These are phyloP conservation scores for Camponotus vicinus DNA, from an alignment of 1,140 invertebrate genomes.

Conservation along the genomic window DNA sequence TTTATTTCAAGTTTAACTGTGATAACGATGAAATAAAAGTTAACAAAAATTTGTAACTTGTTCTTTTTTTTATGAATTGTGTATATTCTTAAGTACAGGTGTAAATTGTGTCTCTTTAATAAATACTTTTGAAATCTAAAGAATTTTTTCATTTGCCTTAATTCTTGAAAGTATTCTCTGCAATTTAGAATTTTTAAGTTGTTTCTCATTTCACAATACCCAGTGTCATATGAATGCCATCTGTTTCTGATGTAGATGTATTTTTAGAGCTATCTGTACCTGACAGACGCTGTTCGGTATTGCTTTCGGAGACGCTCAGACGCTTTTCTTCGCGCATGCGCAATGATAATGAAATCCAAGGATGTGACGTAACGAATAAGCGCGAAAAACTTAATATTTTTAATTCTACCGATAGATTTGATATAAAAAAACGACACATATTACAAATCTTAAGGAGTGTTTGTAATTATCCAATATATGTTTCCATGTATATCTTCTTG, in stretches of 20 bases:
- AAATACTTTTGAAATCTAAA: background rate
- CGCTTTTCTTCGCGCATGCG: no score
- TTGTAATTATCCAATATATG: no score
- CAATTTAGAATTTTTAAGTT: background rate
- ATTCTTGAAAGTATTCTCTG: background rate
- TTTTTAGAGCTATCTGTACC: background rate
- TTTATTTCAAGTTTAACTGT: slow-evolving; percentile 37
- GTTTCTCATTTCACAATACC: background rate
- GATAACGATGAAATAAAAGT: slow-evolving; percentile 41
- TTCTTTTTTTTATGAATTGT: background rate
- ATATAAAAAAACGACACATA: no score
- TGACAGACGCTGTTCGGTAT: no score
- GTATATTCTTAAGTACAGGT: background rate
- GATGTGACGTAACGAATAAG: no score
- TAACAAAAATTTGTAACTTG: background rate
- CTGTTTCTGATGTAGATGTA: background rate
- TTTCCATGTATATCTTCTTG: no score
- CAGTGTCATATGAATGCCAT: background rate
- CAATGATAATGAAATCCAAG: no score
- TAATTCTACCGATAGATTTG: no score
- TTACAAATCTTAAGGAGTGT: no score
- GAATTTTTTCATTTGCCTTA: background rate
- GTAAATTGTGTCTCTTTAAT: slow-evolving; percentile 35
- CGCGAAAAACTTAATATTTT: no score
- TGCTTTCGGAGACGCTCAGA: no score